Conservation (phyloP, 2,888 invertebrate species). For the Heliconius hortense region DNA sequence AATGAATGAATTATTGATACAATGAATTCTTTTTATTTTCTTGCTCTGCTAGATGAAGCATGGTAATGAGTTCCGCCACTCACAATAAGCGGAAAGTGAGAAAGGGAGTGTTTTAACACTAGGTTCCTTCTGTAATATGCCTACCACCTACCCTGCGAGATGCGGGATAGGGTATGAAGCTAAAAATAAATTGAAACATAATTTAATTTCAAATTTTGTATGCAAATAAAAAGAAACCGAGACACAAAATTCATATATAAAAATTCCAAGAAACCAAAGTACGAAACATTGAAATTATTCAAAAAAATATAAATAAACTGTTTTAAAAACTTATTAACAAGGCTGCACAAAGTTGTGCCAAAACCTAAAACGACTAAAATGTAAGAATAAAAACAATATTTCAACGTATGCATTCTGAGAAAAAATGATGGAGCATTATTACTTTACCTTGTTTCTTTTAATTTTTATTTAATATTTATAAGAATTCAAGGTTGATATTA, state of each 20-base stretch:
- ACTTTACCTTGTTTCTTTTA: not conserved
- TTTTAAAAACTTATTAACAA: not conserved
- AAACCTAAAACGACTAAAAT: not conserved
- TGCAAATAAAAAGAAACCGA: not conserved
- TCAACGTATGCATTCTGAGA: not conserved
- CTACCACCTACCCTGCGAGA: too few relatives aligned
- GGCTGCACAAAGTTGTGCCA: conserved; percentile 7
- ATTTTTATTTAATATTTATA: conserved; percentile 4
- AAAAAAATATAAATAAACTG: not conserved
- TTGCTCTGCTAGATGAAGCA: not conserved
- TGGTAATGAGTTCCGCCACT: not conserved
- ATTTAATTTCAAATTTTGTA: not conserved
- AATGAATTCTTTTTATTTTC: too few relatives aligned
- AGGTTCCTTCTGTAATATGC: too few relatives aligned
- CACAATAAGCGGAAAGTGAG: not conserved
- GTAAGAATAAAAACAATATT: not conserved
- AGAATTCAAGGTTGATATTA: not conserved
- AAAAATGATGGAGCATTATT: not conserved
- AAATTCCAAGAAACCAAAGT: conserved; percentile 3
- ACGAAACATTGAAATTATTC: not conserved
- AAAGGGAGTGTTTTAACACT: too few relatives aligned
- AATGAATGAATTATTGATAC: too few relatives aligned
- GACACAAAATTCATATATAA: not conserved
- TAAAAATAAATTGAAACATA: too few relatives aligned
- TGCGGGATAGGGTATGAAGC: too few relatives aligned